Conservation (phyloP, 2,113 vertebrate genomes). For the Rhabdomys dilectus region DNA sequence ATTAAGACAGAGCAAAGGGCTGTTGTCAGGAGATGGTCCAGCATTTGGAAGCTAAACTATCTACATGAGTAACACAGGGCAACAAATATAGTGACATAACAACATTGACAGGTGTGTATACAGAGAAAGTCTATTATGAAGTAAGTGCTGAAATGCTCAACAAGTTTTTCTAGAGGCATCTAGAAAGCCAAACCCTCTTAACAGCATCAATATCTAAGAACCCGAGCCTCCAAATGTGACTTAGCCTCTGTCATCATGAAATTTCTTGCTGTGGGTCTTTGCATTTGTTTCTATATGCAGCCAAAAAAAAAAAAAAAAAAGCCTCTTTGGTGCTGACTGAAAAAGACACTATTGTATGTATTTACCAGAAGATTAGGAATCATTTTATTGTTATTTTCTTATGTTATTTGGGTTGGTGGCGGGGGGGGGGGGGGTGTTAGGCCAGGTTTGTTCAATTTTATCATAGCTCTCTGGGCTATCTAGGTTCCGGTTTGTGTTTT, state of each 20-base stretch:
- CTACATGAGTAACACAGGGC: neutral
- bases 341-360: neutral
- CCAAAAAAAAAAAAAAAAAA: neutral
- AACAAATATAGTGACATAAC: neutral
- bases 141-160: neutral
- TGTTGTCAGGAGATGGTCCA: neutral
- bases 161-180: neutral
- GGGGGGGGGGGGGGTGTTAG: neutral
- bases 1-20: neutral
- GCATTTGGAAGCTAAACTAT: neutral
- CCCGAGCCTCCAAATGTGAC: too few relatives aligned
- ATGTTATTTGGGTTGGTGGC: neutral
- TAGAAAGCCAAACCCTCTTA: too few relatives aligned
- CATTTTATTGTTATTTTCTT: neutral
- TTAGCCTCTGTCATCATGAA: neutral
- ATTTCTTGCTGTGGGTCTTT: neutral
- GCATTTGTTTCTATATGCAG: neutral
- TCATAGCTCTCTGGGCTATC: neutral
- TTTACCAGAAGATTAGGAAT: neutral
- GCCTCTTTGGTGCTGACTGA: too few relatives aligned
- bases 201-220: too few relatives aligned
- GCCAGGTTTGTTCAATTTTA: neutral
- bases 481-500: neutral
- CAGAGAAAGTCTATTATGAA: neutral
- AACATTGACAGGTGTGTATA: neutral